These are phyloP conservation scores for Odontamblyopus lacepedii DNA, from an alignment of 2,797 vertebrate genomes.

Conservation along the genomic window DNA sequence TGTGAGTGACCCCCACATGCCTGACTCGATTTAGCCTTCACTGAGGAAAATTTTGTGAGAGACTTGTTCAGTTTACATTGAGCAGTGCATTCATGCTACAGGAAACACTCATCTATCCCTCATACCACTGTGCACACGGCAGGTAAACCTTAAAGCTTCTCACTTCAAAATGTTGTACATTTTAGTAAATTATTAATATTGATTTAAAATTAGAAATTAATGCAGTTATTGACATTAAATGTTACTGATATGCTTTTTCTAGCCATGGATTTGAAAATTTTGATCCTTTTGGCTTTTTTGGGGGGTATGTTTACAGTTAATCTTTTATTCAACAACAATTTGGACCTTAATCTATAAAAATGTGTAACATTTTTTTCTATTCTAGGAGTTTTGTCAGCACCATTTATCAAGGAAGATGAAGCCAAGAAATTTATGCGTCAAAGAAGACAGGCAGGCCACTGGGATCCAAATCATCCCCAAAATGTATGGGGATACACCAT, in stretches of 20 bases:
- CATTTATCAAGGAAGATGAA: conserved; percentile 65
- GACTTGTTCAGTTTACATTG: conserved; percentile 52
- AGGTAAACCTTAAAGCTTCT: conserved; percentile 42
- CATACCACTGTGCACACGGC: conserved; percentile 23
- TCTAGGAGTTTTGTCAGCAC: conserved; percentile 61
- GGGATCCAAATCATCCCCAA: conserved; percentile 70
- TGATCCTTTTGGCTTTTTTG: conserved; percentile 57
- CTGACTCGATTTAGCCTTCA: conserved; percentile 45
- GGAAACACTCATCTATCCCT: conserved; percentile 14
- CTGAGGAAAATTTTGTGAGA: conserved; percentile 33
- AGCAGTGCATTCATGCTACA: conserved; percentile 34
- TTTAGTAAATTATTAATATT: background rate
- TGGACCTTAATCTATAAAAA: too few species aligned
- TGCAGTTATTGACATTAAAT: background rate
- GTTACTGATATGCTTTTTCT: background rate
- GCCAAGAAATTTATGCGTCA: conserved; percentile 68
- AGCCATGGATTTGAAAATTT: conserved; percentile 63
- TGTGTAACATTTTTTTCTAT: background rate
- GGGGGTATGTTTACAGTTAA: conserved; percentile 52
- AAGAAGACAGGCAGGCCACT: conserved; percentile 69
- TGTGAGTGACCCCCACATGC: conserved; percentile 24
- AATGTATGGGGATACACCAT: conserved; percentile 72
- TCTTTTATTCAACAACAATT: background rate
- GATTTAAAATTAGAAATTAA: background rate
- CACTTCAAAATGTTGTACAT: background rate